Conservation (phyloP, 2,797 vertebrate species). For the Eupleurogrammus muticus region DNA sequence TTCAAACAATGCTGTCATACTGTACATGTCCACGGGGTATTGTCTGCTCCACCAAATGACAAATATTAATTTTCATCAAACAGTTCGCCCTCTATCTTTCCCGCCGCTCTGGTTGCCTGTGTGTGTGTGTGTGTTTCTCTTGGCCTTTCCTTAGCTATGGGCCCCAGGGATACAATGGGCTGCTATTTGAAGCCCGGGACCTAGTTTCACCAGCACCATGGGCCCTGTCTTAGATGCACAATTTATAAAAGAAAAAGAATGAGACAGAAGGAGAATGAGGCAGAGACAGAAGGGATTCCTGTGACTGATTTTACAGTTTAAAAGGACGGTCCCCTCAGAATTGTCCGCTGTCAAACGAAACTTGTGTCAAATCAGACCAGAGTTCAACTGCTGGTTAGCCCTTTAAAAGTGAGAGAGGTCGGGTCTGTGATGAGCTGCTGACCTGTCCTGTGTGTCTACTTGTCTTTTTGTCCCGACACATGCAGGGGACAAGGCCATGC, state of each 20-base stretch:
- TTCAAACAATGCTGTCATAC: conserved; percentile 72
- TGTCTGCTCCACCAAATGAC: conserved; percentile 66
- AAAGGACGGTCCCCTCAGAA: conserved; percentile 13
- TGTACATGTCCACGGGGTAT: conserved; percentile 62
- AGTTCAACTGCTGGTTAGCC: neutral
- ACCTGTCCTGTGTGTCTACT: neutral
- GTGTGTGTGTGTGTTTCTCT: conserved; percentile 64
- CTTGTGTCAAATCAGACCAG: conserved; percentile 12
- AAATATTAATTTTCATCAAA: conserved; percentile 79
- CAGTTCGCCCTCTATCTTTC: conserved; percentile 46
- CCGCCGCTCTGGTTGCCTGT: conserved; percentile 22
- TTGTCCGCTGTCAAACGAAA: conserved; percentile 4
- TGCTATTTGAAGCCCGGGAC: conserved; percentile 81
- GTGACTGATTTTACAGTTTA: conserved; percentile 38
- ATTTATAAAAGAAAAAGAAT: conserved; percentile 77
- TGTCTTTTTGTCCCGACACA: neutral
- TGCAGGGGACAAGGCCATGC: conserved; percentile 7
- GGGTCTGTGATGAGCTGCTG: neutral
- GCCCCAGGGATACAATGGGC: conserved; percentile 71
- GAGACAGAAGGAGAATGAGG: conserved; percentile 29
- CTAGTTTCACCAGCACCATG: conserved; percentile 72
- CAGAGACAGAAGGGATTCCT: conserved; percentile 12
- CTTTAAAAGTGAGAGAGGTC: neutral
- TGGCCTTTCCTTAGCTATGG: conserved; percentile 64
- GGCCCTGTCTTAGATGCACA: conserved; percentile 72